These are phyloP conservation scores for Ciconia stormi DNA, from an alignment of 2,113 vertebrate genomes.

Conservation along the genomic window DNA sequence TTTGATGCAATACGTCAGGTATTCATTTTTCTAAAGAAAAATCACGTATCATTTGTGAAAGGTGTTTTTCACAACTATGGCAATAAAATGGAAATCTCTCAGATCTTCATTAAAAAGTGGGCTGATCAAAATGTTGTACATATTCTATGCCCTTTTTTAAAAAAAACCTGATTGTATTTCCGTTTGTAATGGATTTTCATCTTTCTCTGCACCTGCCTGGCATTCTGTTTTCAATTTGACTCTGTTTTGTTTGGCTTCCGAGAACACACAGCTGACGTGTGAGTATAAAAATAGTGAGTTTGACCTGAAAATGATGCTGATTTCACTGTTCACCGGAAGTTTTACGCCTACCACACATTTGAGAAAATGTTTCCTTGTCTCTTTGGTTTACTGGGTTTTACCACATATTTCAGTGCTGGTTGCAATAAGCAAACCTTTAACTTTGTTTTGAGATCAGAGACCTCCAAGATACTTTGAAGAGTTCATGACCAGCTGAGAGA, in stretches of 20 bases:
- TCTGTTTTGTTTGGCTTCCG: background rate
- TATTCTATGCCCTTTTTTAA: background rate
- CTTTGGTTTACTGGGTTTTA: background rate
- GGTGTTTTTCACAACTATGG: background rate
- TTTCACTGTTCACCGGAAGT: background rate
- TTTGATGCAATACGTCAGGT: background rate
- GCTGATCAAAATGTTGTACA: background rate
- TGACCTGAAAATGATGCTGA: background rate
- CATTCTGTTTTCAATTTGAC: background rate
- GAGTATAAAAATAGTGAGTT: background rate
- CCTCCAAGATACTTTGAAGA: background rate
- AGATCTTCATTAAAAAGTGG: background rate
- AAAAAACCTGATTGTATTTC: background rate
- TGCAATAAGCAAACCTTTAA: background rate
- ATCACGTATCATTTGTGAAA: background rate
- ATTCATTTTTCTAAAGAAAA: background rate
- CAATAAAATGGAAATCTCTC: background rate
- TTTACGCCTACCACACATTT: accelerated
- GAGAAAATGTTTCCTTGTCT: background rate
- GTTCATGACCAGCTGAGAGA: background rate
- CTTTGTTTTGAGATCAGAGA: background rate
- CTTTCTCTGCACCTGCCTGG: background rate
- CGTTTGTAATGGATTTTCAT: background rate
- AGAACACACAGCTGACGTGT: background rate
- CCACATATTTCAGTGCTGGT: background rate